Base-by-base conservation (phyloP, 2,888 invertebrate genomes). In the Malthinus seriepunctatus region DNA sequence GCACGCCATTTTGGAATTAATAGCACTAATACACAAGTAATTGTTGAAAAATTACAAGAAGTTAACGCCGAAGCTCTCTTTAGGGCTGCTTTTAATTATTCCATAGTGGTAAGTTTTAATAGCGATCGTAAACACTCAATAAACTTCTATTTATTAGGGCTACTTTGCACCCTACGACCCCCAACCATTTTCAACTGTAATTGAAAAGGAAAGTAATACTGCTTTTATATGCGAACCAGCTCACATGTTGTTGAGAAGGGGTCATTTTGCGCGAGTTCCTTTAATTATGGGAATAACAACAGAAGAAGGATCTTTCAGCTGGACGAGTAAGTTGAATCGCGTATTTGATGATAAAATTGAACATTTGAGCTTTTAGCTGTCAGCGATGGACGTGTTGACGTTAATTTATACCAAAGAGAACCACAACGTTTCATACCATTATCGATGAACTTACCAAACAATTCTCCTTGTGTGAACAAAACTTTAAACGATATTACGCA, bases 1-100 rank as follows among this genome's bases (percentile, higher is more conserved):
- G 70, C 66, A 0, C 6, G 32, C 12, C 31, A 35, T 10, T 42
- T 70, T 14, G 56, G 51, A 7, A 49, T 69, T 10, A 52, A 60
- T 9, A 61, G 60, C 1, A 51, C 49, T 2, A 56, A 54, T 39
- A 46, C 62, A 5, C 47, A 56, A 50, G 47, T 32, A 2, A 50
- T 71, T 8, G 44, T 71, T 0, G 51, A 66, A 3, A 51, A 56
- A 42, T 51, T 71, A 15, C 66, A 62, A 56, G 46, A 39, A 42
- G 45, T 65, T 0, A 58, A 67, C 34, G 14, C 35, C 5, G 34
- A 32, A 8, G 14, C 35, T 8, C 38, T 62, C 8, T 49, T 59
- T 32, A 23, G 11, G 9, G 55, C 45, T 32, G 32, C 15, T 0
- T 42, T n/a, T 9, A 34, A 37, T 46, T 3, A 34, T 34, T 49